phyloP scores from a whole-genome alignment of 2,797 vertebrate genomes.

The Oryzias dopingdopingensis region DNA sequence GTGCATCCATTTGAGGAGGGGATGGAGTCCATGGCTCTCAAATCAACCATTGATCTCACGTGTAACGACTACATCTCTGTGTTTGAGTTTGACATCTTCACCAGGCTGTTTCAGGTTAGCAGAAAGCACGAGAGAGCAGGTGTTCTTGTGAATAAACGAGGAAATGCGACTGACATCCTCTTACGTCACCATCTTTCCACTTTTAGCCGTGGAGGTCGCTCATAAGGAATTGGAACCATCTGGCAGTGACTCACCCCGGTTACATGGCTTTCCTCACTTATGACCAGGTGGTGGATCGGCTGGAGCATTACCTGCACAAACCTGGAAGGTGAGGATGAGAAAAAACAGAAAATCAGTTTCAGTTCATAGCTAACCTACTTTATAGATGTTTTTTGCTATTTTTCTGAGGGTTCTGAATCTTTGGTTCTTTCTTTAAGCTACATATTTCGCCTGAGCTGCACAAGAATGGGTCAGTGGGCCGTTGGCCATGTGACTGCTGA shows the following conservation, averaged over 20 bases:
- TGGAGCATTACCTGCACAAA: constrained; percentile 78
- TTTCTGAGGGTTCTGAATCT: not conserved
- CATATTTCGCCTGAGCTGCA: constrained; percentile 88
- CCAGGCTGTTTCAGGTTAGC: constrained; percentile 87
- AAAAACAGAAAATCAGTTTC: not conserved
- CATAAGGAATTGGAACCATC: constrained; percentile 86
- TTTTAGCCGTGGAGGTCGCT: constrained; percentile 84
- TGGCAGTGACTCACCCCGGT: constrained; percentile 87
- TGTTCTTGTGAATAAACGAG: not conserved
- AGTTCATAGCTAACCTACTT: not conserved
- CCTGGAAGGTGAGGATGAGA: constrained; percentile 81
- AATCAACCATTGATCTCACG: constrained; percentile 87
- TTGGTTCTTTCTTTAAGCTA: constrained; percentile 68
- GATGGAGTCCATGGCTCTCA: constrained; percentile 82
- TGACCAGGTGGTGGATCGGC: constrained; percentile 79
- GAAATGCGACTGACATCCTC: not conserved
- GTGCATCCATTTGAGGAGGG: constrained; percentile 80
- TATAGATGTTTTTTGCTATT: too few relatives aligned
- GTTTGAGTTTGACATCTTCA: constrained; percentile 92
- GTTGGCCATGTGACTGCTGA: constrained; percentile 83
- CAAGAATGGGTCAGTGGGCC: constrained; percentile 87
- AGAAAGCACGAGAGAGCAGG: not conserved
- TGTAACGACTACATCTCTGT: constrained; percentile 85
- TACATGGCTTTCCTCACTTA: constrained; percentile 94
- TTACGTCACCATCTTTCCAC: not conserved